These are phyloP conservation scores for Pseudolaguvia tuberculata DNA, from an alignment of 2,113 vertebrate species.

Conservation along the genomic window DNA sequence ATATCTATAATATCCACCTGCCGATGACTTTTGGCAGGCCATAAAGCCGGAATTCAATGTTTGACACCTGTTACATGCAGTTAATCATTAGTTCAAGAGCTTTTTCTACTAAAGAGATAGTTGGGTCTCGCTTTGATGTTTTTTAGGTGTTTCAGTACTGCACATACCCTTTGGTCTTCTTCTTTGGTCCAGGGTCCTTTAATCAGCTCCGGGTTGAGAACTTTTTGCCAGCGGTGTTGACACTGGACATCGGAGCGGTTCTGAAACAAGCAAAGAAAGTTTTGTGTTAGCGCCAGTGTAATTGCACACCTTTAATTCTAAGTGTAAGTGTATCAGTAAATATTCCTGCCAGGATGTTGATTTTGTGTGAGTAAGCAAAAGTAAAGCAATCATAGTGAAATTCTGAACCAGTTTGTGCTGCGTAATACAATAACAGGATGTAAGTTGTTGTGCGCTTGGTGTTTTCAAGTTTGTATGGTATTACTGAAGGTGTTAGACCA, in stretches of 20 bases:
- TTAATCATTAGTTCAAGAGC: slow-evolving; percentile 45
- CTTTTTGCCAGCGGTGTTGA: slow-evolving; percentile 98
- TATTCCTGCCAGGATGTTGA: not conserved
- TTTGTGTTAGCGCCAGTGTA: not conserved
- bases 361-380: slow-evolving; percentile 18
- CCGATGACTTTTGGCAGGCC: slow-evolving; percentile 29
- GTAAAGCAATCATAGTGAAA: not conserved
- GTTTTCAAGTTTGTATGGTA: not conserved
- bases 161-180: slow-evolving; percentile 93
- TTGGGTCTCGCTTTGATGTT: not conserved
- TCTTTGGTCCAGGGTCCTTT: slow-evolving; percentile 99
- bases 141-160: slow-evolving; percentile 32
- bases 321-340: not conserved
- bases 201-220: slow-evolving; percentile 96
- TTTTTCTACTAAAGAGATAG: not conserved
- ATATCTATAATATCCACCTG: slow-evolving; percentile 45
- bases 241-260: slow-evolving; percentile 98
- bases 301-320: not conserved
- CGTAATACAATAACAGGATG: slow-evolving; percentile 7
- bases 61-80: slow-evolving; percentile 39
- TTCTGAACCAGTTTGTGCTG: slow-evolving; percentile 6
- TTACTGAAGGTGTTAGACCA: slow-evolving; percentile 21
- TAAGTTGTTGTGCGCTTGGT: not conserved
- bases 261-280: slow-evolving; percentile 60
- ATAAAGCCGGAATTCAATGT: slow-evolving; percentile 40